A percentile compares a stretch with the other conserved stretches of the same genome.
These are phyloP conservation scores for Anarrhichthys ocellatus DNA, from an alignment of 2,113 vertebrate species.

Conservation along the genomic window DNA sequence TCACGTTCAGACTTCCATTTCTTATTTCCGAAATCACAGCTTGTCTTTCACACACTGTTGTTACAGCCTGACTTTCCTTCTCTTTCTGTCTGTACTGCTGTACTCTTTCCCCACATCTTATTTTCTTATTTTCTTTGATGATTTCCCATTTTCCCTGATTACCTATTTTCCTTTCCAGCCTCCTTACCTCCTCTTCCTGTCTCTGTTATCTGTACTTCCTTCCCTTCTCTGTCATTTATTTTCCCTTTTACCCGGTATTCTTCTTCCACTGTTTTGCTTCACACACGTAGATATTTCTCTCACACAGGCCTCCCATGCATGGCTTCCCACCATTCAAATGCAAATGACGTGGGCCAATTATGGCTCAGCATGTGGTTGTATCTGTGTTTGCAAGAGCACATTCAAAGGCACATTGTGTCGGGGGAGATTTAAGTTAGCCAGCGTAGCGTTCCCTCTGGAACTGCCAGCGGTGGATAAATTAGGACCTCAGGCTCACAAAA, in stretches of 20 bases:
- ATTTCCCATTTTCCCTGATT: background rate
- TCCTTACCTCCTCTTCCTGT: background rate
- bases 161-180: slow-evolving; percentile 1
- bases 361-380: slow-evolving; percentile 69
- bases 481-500: slow-evolving; percentile 64
- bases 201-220: background rate
- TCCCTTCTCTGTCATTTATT: slow-evolving; percentile 2
- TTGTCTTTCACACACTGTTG: slow-evolving; percentile 1
- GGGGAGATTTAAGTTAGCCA: slow-evolving; percentile 63
- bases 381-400: slow-evolving; percentile 72
- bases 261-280: slow-evolving; percentile 3
- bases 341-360: slow-evolving; percentile 79
- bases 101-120: background rate
- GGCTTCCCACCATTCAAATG: slow-evolving; percentile 76
- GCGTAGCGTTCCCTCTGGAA: slow-evolving; percentile 55
- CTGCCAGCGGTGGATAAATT: slow-evolving; percentile 67
- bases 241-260: background rate
- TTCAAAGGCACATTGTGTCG: slow-evolving; percentile 72
- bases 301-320: slow-evolving; percentile 54
- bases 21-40: slow-evolving; percentile 58
- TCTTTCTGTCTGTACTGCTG: slow-evolving; percentile 7
- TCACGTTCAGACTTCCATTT: slow-evolving; percentile 2
- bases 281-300: slow-evolving; percentile 42
- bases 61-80: background rate
- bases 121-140: slow-evolving; percentile 1